Conservation (phyloP, 2,113 vertebrate species). For the Ceyx cyanopectus region DNA sequence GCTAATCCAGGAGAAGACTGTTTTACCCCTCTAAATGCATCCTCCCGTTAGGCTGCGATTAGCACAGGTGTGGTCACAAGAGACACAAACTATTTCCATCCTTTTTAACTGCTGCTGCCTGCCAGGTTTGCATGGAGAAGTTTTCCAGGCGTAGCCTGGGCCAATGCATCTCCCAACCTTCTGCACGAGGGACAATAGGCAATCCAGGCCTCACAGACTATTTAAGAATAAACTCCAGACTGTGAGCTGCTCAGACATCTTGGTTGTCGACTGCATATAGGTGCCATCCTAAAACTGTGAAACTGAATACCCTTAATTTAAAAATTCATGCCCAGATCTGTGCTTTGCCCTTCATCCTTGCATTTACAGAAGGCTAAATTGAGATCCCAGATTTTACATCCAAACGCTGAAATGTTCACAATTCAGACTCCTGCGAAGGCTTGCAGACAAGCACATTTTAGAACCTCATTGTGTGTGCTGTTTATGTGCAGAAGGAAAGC, state of each 20-base stretch:
- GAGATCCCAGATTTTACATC: slow-evolving; percentile 73
- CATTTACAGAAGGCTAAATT: slow-evolving; percentile 71
- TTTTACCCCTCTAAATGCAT: background rate
- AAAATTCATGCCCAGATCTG: slow-evolving; percentile 74
- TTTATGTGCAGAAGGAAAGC: slow-evolving; percentile 48
- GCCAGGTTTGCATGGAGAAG: slow-evolving; percentile 22
- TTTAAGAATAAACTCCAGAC: slow-evolving; percentile 74
- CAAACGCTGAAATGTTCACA: slow-evolving; percentile 65
- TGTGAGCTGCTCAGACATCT: slow-evolving; percentile 74
- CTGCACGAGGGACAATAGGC: slow-evolving; percentile 65
- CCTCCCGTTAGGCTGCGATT: background rate
- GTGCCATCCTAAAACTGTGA: slow-evolving; percentile 73
- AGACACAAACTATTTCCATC: background rate
- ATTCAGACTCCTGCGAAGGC: slow-evolving; percentile 57
- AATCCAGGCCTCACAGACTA: slow-evolving; percentile 70
- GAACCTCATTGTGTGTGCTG: slow-evolving; percentile 46
- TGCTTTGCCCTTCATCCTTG: slow-evolving; percentile 73
- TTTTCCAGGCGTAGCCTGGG: slow-evolving; percentile 44
- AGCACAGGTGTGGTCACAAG: background rate
- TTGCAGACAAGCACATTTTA: slow-evolving; percentile 65
- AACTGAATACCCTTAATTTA: slow-evolving; percentile 75
- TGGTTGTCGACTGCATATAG: slow-evolving; percentile 72
- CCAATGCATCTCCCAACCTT: slow-evolving; percentile 63
- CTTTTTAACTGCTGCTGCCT: background rate
- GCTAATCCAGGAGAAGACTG: background rate